Evolutionary conservation across 2,888 invertebrate species (phyloP), one percentile per base, ranked within the genome.

Genomic region (Orthosia gothica): DNA sequence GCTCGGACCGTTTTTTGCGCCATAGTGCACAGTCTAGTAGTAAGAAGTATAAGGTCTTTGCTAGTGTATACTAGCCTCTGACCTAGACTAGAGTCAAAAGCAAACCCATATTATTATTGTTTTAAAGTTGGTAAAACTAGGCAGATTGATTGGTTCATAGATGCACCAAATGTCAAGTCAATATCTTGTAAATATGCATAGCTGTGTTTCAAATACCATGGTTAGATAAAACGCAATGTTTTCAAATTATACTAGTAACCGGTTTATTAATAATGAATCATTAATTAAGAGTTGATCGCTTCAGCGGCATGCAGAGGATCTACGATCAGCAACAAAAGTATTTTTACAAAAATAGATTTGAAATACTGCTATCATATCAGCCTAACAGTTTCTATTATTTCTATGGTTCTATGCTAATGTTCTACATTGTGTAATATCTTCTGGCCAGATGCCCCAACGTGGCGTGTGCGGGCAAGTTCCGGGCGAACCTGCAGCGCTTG

Each of bases 401-500:
- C 2, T 2, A 4, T 23, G 15, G 13, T 26, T 18, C 23, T 45
- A 18, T 3, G 40, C 40, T 9, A 40, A 40, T 40, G 23, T 47
- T 55, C 9, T 20, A 18, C 15, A 16, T 40, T 40, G n/a, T 26
- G 11, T 58, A 7, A 15, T 50, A 16, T 75, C 20, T 18, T 18
- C 9, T 63, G 15, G 5, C 20, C 88, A 96, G 96, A 70, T 96
- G 96, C 74, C 92, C 92, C 3, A 95, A 94, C 76, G 73, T 89
- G 3, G 89, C 89, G 1, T 95, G 96, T 71, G n/a, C 86, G 3
- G 89, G 90, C 69, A 95, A 94, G 79, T 93, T 93, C 81, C 88
- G 89, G n/a, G 91, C 89, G 0, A 89, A 86, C 26, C 82, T 91
- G 1, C 90, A 92, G n/a, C 77, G 73, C 7, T 63, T 92, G 20